Evolutionary conservation across 1,140 invertebrate genomes (phyloP).

Genomic region (Myzus persicae): DNA sequence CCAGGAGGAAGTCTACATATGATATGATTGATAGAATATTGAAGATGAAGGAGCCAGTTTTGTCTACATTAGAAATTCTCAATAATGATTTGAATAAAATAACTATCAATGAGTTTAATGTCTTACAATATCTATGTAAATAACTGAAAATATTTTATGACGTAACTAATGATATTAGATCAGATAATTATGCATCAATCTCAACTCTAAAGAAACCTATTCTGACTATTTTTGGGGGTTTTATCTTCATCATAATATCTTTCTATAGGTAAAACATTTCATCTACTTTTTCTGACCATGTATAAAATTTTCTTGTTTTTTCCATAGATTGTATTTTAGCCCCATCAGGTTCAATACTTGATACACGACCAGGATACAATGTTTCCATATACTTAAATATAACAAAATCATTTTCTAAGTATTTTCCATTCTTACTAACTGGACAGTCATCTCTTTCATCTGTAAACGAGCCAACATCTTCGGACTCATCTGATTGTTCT

Average conservation of each 20-base stretch:
- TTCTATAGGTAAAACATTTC: neutral
- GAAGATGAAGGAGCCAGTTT: neutral
- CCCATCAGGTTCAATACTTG: neutral
- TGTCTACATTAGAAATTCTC: neutral
- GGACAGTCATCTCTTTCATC: neutral
- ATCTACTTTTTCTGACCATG: neutral
- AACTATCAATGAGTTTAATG: neutral
- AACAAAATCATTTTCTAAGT: neutral
- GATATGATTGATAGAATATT: conserved; percentile 62
- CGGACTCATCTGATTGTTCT: neutral
- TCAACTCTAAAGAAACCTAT: neutral
- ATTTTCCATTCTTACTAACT: neutral
- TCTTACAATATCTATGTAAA: neutral
- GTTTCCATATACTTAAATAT: neutral
- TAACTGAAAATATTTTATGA: conserved; percentile 10
- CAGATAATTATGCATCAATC: neutral
- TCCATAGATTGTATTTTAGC: neutral
- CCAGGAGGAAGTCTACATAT: conserved; percentile 63
- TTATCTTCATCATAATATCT: conserved; percentile 21
- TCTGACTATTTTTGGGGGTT: neutral
- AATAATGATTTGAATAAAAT: neutral
- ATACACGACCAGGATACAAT: neutral
- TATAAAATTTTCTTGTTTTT: neutral
- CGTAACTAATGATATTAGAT: neutral
- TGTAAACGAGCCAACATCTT: neutral